phyloP scores from a whole-genome alignment of 1,140 invertebrate genomes.

The Drosophila bipectinata region DNA sequence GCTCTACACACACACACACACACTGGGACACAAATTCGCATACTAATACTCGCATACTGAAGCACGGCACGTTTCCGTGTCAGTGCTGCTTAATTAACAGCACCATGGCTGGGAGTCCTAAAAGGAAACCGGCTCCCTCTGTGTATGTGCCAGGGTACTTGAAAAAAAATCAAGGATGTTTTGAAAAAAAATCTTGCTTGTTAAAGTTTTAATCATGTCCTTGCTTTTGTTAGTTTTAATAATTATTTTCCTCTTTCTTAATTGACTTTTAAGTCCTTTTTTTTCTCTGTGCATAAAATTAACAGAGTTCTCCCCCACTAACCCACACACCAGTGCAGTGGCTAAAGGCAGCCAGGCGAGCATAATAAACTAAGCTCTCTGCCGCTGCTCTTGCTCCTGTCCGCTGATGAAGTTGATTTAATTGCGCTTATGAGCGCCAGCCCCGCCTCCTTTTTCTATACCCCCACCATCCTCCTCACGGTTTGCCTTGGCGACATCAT shows the following conservation, averaged over 20 bases:
- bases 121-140: constrained; percentile 26
- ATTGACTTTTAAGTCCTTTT: neutral
- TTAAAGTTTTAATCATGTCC: no score
- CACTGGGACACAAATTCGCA: neutral
- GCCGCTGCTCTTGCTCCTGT: constrained; percentile 32
- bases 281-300: constrained; percentile 30
- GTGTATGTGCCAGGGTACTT: constrained; percentile 8
- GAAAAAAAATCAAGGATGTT: neutral
- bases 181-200: neutral
- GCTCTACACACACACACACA: neutral
- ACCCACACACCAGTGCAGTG: constrained; percentile 10
- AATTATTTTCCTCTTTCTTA: neutral
- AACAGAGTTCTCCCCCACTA: constrained; percentile 4
- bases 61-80: constrained; percentile 58
- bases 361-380: constrained; percentile 59
- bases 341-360: constrained; percentile 45
- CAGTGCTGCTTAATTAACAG: constrained; percentile 75
- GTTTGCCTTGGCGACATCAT: constrained; percentile 50
- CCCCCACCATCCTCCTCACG: neutral
- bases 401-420: constrained; percentile 63
- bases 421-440: constrained; percentile 61
- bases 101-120: constrained; percentile 35
- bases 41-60: constrained; percentile 11
- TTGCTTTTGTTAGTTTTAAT: neutral
- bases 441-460: neutral